phyloP scores from a whole-genome alignment of 2,888 invertebrate species.

The Eupeodes luniger region DNA sequence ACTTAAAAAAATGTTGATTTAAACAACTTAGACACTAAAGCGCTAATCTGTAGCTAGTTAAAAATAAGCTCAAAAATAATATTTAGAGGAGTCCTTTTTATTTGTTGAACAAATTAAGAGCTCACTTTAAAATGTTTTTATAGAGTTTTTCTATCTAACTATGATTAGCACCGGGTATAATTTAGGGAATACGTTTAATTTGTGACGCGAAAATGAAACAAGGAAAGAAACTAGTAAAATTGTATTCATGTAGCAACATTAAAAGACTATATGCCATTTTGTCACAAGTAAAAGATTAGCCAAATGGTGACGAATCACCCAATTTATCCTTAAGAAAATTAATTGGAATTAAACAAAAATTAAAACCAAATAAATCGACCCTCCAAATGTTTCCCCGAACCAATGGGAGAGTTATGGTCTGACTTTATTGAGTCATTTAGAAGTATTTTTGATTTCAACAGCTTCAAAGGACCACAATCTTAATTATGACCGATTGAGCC shows the following conservation, averaged over 20 bases:
- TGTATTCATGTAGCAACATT: conserved; percentile 12
- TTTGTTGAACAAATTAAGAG: not conserved
- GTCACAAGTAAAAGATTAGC: not conserved
- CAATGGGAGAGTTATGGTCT: no score
- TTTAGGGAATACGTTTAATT: conserved; percentile 32
- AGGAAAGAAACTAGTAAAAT: conserved; percentile 30
- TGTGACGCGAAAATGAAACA: conserved; percentile 38
- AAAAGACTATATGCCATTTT: conserved; percentile 20
- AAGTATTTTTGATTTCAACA: no score
- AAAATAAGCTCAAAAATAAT: not conserved
- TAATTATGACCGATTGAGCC: no score
- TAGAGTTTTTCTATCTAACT: not conserved
- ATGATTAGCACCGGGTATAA: conserved; percentile 17
- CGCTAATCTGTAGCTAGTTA: conserved; percentile 9
- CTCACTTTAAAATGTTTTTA: not conserved
- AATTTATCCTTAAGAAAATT: no score
- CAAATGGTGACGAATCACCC: not conserved
- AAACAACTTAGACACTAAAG: conserved; percentile 52
- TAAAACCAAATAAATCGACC: no score
- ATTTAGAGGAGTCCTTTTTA: not conserved
- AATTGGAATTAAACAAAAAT: no score
- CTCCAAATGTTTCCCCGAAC: no score
- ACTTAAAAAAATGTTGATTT: conserved; percentile 58
- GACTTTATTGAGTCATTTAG: no score
- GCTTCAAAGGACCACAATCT: no score